These are phyloP conservation scores for Spodoptera litura DNA, from an alignment of 1,140 invertebrate species.

Conservation along the genomic window DNA sequence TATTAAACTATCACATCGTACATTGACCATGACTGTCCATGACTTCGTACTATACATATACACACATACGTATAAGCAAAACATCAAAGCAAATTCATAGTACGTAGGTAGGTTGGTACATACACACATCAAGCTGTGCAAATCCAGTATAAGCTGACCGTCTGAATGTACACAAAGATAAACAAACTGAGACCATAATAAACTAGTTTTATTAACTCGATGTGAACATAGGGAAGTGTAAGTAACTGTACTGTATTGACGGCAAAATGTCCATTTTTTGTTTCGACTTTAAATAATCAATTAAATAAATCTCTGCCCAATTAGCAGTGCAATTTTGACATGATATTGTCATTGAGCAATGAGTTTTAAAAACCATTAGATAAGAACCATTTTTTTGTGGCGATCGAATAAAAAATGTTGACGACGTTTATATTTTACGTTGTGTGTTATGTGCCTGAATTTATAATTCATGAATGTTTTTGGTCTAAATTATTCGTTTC, in stretches of 20 bases:
- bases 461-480: neutral
- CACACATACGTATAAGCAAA: conserved; percentile 26
- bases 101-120: no score
- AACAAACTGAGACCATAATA: no score
- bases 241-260: conserved; percentile 34
- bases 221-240: neutral
- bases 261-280: conserved; percentile 23
- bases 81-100: neutral
- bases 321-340: conserved; percentile 26
- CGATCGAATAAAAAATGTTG: no score
- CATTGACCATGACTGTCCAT: conserved; percentile 69
- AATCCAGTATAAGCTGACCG: no score
- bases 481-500: neutral
- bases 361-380: neutral
- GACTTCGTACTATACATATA: conserved; percentile 50
- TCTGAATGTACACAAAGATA: no score
- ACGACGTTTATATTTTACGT: no score
- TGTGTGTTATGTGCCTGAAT: no score
- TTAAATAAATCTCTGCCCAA: conserved; percentile 28
- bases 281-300: conserved; percentile 28
- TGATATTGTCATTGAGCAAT: conserved; percentile 10
- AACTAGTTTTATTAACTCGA: no score
- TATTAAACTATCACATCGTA: conserved; percentile 51
- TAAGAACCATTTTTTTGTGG: neutral
- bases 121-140: no score